These are phyloP conservation scores for Stenoptilia bipunctidactyla DNA, from an alignment of 2,888 invertebrate species.

Conservation along the genomic window DNA sequence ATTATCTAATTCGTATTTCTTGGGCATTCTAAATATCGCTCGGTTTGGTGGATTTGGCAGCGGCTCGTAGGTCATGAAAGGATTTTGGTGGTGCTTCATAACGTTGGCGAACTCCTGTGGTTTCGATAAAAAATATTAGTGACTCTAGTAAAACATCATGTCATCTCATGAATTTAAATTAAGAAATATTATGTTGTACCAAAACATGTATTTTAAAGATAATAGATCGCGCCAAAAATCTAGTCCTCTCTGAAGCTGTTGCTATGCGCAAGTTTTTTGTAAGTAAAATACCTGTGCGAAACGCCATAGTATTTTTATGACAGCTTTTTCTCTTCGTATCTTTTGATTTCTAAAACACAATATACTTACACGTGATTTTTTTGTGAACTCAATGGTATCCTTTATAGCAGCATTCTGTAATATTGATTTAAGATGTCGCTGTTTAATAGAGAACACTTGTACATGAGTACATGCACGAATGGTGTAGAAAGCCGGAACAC, in stretches of 20 bases:
- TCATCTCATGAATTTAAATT: no score
- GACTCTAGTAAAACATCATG: no score
- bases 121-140: no score
- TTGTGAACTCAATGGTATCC: conserved; percentile 34
- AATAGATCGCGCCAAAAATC: no score
- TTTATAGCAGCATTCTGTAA: conserved; percentile 17
- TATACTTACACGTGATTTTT: conserved; percentile 31
- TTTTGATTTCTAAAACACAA: no score
- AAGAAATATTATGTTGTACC: no score
- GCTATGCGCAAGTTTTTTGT: no score
- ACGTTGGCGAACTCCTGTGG: conserved; percentile 32
- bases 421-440: conserved; percentile 28
- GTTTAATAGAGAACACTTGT: conserved; percentile 38
- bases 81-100: conserved; percentile 18
- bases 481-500: conserved; percentile 45
- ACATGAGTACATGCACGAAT: conserved; percentile 46
- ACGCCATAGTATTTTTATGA: no score
- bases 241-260: no score
- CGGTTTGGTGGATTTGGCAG: conserved; percentile 29
- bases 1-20: conserved; percentile 39
- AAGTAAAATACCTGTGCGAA: no score
- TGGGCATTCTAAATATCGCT: conserved; percentile 32
- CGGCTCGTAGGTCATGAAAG: conserved; percentile 30
- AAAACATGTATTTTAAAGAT: no score
- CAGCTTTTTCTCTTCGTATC: no score